Evolutionary conservation across 2,113 vertebrate species (phyloP).

Genomic region (Lucifuga dentata): DNA sequence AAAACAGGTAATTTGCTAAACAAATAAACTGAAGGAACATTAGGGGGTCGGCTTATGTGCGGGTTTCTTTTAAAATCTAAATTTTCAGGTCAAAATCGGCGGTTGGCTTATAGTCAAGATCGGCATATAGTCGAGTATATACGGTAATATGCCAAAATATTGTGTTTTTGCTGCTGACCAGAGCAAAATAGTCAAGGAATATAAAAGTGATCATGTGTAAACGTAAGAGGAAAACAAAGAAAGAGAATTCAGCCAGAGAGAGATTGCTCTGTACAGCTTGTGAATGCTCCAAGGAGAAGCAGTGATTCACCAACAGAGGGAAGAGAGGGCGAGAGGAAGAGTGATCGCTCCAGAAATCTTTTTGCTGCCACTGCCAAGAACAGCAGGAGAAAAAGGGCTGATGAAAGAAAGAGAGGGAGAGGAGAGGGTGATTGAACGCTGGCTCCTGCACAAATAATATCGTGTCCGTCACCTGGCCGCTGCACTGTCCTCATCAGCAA

Average conservation of each 20-base stretch:
- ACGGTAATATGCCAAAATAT: too few species aligned
- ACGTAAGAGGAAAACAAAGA: background rate
- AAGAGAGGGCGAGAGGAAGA: conserved; percentile 55
- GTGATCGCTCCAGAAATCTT: conserved; percentile 66
- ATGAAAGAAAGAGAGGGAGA: conserved; percentile 54
- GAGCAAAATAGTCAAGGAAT: too few species aligned
- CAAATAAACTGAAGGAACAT: too few species aligned
- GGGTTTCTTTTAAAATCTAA: too few species aligned
- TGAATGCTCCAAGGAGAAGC: conserved; percentile 33
- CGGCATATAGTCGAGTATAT: too few species aligned
- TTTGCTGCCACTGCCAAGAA: conserved; percentile 60
- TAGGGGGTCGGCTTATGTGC: too few species aligned
- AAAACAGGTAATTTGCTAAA: too few species aligned
- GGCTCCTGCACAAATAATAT: conserved; percentile 70
- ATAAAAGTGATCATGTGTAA: too few species aligned
- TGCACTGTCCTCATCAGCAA: conserved; percentile 48
- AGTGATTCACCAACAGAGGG: conserved; percentile 46
- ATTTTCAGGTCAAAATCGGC: too few species aligned
- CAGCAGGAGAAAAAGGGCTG: conserved; percentile 58
- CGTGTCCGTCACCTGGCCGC: conserved; percentile 66
- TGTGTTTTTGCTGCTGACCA: too few species aligned
- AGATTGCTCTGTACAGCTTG: conserved; percentile 45
- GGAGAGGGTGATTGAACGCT: conserved; percentile 56
- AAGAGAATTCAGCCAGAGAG: conserved; percentile 12
- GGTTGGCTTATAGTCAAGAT: too few species aligned